Evolutionary conservation across 2,797 vertebrate genomes (phyloP), one percentile per base, ranked within the genome.

Genomic region (Brotula barbata): DNA sequence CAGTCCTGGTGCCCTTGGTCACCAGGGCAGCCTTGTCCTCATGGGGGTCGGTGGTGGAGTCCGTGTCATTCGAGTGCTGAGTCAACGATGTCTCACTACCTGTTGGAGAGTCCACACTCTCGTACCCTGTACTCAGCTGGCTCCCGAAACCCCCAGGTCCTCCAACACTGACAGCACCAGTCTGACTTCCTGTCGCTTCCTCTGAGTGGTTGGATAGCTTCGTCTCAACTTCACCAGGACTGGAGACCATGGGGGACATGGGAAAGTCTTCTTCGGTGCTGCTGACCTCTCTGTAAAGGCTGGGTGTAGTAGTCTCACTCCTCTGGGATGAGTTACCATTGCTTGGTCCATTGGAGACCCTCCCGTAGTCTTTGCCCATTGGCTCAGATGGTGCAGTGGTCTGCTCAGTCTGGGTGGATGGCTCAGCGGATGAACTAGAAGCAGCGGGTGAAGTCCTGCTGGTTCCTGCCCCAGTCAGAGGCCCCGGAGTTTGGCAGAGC

Each of bases 81-180:
- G 96, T 97, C 90, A 98, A 92, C 90, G 97, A 98, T 45, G 95
- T 96, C 89, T 98, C 97, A 84, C 97, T 98, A 90, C 97, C 96
- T 76, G 96, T 98, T 37, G 97, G 97, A 85, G 97, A 99, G 95
- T 99, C 97, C 94, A 99, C 96, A 70, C 96, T 99, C 93, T 99
- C 96, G 75, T 99, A 99, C 78, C 97, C 96, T 65, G 93, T 94
- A 78, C 95, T 96, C 89, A 99, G 94, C 78, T 94, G 97, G 90
- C 93, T 96, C 89, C 92, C 90, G 78, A 95, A 97, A 70, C 93
- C 92, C 83, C 85, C 81, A 1, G 88, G 59, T 68, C 80, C 83
- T 71, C 81, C 82, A 25, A 53, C 79, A 62, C 83, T 76, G 20
- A 64, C 73, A 0, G 66, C 64, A 5, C 82, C 72, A 43, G 80